Evolutionary conservation across 2,113 vertebrate genomes (phyloP), one percentile per base, ranked within the genome.

Genomic region (Oncorhynchus mykiss): DNA sequence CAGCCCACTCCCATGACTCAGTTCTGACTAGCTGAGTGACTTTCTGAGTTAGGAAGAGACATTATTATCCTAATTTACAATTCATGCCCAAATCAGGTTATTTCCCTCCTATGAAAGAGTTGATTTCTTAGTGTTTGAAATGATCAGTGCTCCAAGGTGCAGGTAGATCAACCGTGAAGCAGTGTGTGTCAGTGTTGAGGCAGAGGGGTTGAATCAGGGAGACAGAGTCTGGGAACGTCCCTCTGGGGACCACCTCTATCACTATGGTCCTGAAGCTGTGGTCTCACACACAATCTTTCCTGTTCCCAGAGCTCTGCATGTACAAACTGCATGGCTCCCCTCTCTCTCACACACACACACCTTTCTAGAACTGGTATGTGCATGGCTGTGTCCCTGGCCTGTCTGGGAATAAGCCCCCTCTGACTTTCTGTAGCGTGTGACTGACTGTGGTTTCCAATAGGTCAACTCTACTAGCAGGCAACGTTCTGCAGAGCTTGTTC

Each of bases 401-500:
- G 82, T 76, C 81, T 78, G 83, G 74, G 79, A 85, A 83, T 86
- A 82, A 87, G 75, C 82, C 67, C 80, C 45, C 67, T 13, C 78
- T 54, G 25, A 16, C 62, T 6, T 31, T 75, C 75, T 83, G 74
- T 80, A 80, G 71, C 11, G 45, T 78, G 70, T 78, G 79, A 79
- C 79, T 60, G 5, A 79, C 76, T 59, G 4, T 82, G 85, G 84
- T 82, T 89, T 84, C 84, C 87, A 83, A 77, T 89, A 85, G 90
- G 88, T 90, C 86, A 84, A 77, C 77, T 62, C 86, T 84, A 77
- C 77, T 67, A 82, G 80, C 80, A 85, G 88, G 78, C 89, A 88
- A 75, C 84, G 87, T 89, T 92, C 83, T 91, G 90, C 90, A 91
- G 89, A 68, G 84, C 80, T 88, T 88, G 91, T 88, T 87, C 89